Evolutionary conservation across 2,113 vertebrate genomes (phyloP).

Genomic region (Vombatus ursinus): DNA sequence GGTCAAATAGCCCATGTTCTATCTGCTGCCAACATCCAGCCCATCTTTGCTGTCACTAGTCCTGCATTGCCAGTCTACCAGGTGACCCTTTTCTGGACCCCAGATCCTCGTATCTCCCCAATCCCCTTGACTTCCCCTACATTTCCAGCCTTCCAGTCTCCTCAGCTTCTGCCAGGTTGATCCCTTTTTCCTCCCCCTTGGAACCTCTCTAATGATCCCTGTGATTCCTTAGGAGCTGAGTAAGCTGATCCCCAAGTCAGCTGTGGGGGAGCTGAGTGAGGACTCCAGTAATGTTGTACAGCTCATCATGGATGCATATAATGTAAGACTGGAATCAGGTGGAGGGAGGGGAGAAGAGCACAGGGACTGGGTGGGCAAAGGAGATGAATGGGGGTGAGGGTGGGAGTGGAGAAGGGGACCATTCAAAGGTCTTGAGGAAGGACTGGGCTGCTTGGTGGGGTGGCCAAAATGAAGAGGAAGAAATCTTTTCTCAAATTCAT

Average conservation of each 20-base stretch:
- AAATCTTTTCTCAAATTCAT: neutral
- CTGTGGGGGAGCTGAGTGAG: slow-evolving; percentile 83
- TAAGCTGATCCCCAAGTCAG: slow-evolving; percentile 86
- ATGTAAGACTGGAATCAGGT: slow-evolving; percentile 75
- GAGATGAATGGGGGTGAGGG: neutral
- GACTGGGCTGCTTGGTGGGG: too few species aligned
- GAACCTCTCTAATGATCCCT: neutral
- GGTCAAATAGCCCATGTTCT: slow-evolving; percentile 86
- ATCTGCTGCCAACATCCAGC: slow-evolving; percentile 87
- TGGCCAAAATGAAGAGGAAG: neutral
- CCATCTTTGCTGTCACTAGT: slow-evolving; percentile 88
- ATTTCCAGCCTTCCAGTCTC: neutral
- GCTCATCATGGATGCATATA: slow-evolving; percentile 87
- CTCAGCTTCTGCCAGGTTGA: neutral
- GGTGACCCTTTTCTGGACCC: slow-evolving; percentile 72
- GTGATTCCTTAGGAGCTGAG: slow-evolving; percentile 83
- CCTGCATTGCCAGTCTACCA: slow-evolving; percentile 80
- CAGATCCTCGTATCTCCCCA: neutral
- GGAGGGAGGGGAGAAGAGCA: too few species aligned
- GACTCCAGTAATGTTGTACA: slow-evolving; percentile 90
- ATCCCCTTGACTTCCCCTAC: neutral
- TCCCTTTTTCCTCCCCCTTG: neutral
- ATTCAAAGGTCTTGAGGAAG: neutral
- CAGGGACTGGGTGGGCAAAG: neutral
- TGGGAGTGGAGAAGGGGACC: neutral